Base-by-base conservation (phyloP, 2,113 vertebrate genomes). In the Puma concolor region DNA sequence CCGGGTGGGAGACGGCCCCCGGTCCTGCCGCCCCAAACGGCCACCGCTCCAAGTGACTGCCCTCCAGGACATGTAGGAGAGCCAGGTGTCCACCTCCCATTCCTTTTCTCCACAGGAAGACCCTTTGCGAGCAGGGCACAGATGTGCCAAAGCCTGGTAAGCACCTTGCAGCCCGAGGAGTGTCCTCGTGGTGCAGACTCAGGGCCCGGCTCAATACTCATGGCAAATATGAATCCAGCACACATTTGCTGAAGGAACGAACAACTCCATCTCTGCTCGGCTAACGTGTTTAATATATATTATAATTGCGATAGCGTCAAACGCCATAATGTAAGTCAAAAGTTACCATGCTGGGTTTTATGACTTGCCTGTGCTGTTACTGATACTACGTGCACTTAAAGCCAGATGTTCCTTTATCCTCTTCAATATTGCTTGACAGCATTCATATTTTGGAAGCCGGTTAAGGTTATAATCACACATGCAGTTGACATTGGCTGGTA, bases 401-500 rank as follows among this genome's bases (percentile, higher is more conserved):
- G 48, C 27, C 83, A 67, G 80, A 7, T 7, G 54, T 19, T 21
- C 14, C 17, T 29, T 67, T 9, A 14, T 33, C 25, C 60, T 64
- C 15, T 23, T 52, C 27, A 23, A 23, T 33, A 11, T 17, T 50
- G 29, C 33, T 82, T 41, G 50, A 12, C 7, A 4, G 31, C 29
- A 48, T 29, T 48, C 66, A 17, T 31, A 60, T 23, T 6, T 44
- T 14, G 33, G 38, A 50, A 54, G 64, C 21, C 9, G n/a, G 64
- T 27, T 31, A 38, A 77, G 54, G 44, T 93, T 66, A 64, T 27
- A 36, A 33, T 93, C 89, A 91, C 71, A 66, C 63, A 50, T 86
- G 79, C 76, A 88, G 63, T 44, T 95, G 93, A 95, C 74, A 60
- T 38, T 86, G 41, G 88, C 81, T 74, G 92, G 85, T 67, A 83